These are phyloP conservation scores for Buceros bicornis DNA, from an alignment of 2,797 vertebrate genomes.

Conservation along the genomic window DNA sequence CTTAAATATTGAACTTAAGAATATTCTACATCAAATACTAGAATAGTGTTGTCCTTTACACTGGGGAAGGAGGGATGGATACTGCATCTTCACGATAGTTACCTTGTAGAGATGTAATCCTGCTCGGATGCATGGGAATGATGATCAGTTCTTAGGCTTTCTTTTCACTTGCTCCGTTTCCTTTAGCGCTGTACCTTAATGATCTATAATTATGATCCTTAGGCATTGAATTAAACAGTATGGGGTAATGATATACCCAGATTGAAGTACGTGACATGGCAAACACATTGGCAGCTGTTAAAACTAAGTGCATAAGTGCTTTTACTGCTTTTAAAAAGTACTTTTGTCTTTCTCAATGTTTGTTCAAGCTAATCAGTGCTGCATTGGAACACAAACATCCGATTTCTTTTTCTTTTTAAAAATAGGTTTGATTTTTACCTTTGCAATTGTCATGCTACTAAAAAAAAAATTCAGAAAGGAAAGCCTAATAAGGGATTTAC, in stretches of 20 bases:
- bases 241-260: background rate
- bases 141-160: background rate
- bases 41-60: background rate
- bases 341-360: background rate
- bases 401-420: background rate
- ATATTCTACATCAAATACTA: background rate
- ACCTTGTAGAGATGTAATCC: background rate
- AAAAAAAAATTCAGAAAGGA: background rate
- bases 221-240: background rate
- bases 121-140: background rate
- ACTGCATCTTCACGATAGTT: background rate
- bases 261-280: background rate
- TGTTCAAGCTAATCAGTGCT: background rate
- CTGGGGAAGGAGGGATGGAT: background rate
- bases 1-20: background rate
- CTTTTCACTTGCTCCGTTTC: background rate
- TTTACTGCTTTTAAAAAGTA: background rate
- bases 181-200: background rate
- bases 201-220: background rate
- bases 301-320: background rate
- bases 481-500: background rate
- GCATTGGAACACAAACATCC: background rate
- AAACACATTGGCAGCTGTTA: background rate
- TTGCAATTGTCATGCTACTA: background rate
- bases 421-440: background rate